Conservation (phyloP, 2,113 vertebrate species). For the Oplegnathus fasciatus region DNA sequence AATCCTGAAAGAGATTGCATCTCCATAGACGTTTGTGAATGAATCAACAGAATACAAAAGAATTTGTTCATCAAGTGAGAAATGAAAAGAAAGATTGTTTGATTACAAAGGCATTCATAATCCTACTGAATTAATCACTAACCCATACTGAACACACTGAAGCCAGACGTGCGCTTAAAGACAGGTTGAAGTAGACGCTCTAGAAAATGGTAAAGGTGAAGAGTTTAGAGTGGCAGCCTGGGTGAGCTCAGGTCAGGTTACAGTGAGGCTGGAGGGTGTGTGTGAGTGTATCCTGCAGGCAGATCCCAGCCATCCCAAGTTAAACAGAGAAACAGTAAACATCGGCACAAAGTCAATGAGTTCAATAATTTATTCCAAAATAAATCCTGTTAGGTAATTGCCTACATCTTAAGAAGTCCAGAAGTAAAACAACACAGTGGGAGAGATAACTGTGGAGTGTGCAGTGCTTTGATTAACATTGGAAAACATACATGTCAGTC, state of each 20-base stretch:
- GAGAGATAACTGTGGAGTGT: background rate
- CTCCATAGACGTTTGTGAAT: background rate
- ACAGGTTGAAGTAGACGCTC: conserved; percentile 62
- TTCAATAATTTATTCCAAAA: conserved; percentile 75
- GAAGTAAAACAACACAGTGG: conserved; percentile 9
- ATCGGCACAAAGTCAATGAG: conserved; percentile 28
- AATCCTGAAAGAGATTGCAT: background rate
- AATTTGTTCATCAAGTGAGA: background rate
- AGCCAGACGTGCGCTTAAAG: conserved; percentile 8
- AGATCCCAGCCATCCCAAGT: conserved; percentile 2
- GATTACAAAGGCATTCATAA: background rate
- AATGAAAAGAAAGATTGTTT: background rate
- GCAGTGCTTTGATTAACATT: conserved; percentile 17
- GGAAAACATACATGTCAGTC: conserved; percentile 26
- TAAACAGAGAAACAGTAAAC: conserved; percentile 2
- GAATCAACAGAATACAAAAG: background rate
- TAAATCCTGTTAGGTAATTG: conserved; percentile 21
- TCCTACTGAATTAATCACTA: background rate
- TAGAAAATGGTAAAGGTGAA: conserved; percentile 86
- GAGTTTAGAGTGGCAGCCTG: conserved; percentile 78
- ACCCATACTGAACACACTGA: background rate
- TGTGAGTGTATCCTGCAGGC: conserved; percentile 10
- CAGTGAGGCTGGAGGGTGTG: conserved; percentile 35
- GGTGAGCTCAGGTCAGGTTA: conserved; percentile 75
- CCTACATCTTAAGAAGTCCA: conserved; percentile 2